These are phyloP conservation scores for Clarias platycephalus DNA, from an alignment of 2,797 vertebrate genomes.

Conservation along the genomic window DNA sequence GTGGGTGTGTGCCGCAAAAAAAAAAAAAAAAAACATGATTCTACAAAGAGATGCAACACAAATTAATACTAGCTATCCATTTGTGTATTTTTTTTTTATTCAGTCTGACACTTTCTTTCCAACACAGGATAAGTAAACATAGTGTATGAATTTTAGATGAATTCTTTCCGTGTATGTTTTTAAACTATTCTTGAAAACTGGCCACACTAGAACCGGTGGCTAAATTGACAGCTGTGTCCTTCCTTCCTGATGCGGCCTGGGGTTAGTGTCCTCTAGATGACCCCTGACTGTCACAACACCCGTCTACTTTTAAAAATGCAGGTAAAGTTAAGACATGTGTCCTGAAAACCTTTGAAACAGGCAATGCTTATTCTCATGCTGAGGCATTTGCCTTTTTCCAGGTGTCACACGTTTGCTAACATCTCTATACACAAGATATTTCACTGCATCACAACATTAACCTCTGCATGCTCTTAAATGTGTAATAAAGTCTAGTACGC, in stretches of 20 bases:
- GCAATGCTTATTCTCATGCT: neutral
- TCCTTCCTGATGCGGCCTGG: slow-evolving; percentile 16
- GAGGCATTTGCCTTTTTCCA: neutral
- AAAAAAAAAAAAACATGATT: slow-evolving; percentile 1
- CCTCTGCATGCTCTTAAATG: neutral
- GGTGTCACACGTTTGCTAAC: neutral
- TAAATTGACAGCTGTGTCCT: slow-evolving; percentile 12
- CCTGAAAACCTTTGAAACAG: neutral
- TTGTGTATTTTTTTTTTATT: neutral
- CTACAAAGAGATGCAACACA: neutral
- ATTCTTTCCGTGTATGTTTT: neutral
- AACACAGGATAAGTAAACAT: neutral
- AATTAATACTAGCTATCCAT: neutral
- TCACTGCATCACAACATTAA: neutral
- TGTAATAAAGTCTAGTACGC: too few species aligned
- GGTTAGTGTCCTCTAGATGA: slow-evolving; percentile 4
- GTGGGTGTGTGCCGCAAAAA: slow-evolving; percentile 20
- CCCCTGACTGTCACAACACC: neutral
- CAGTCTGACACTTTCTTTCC: neutral
- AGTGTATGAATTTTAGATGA: too few species aligned
- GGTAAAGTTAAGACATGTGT: neutral
- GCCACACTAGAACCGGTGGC: neutral
- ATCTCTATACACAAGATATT: neutral
- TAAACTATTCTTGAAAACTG: neutral
- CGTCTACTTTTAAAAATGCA: neutral